Evolutionary conservation across 2,113 vertebrate species (phyloP), one percentile per base, ranked within the genome.

Genomic region (Otus sunia): DNA sequence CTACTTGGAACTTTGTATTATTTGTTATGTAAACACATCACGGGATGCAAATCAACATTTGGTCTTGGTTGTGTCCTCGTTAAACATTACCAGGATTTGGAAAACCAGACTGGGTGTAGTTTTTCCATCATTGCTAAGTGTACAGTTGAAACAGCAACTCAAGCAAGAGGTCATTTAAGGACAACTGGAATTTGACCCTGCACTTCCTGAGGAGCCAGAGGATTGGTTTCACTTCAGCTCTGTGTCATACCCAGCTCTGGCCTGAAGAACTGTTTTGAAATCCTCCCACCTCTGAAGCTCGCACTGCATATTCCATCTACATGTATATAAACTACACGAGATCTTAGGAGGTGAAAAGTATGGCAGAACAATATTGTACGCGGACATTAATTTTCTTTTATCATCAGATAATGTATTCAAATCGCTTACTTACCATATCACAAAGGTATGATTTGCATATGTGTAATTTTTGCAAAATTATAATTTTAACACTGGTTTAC

Each of bases 121-220:
- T 96, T 95, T 95, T 86, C 85, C 92, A 93, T 41, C 71, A 88
- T 3, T 55, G 69, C 84, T 85, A 85, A 85, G 55, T 34, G 77
- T 94, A 91, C 19, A 20, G 71, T 47, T 94, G 89, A 92, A 96
- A 95, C 45, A 69, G 49, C 29, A 4, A 88, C 50, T 73, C 89
- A 62, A 95, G 32, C 41, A 52, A 73, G 55, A 86, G 74, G 91
- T 92, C 94, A 69, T 77, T 79, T 94, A 76, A 96, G 97, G 96
- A 96, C 66, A 11, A 95, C 69, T 88, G 78, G 89, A 96, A 90
- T 96, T 79, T 90, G 96, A 97, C 95, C 84, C 87, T 83, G 47
- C 50, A 91, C 59, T 95, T 96, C 93, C 93, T 52, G 71, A 92
- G 91, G 50, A 96, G 66, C 77, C 62, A 88, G 55, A 91, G 69